Conservation (phyloP, 2,113 vertebrate species). For the Leptosomus discolor region DNA sequence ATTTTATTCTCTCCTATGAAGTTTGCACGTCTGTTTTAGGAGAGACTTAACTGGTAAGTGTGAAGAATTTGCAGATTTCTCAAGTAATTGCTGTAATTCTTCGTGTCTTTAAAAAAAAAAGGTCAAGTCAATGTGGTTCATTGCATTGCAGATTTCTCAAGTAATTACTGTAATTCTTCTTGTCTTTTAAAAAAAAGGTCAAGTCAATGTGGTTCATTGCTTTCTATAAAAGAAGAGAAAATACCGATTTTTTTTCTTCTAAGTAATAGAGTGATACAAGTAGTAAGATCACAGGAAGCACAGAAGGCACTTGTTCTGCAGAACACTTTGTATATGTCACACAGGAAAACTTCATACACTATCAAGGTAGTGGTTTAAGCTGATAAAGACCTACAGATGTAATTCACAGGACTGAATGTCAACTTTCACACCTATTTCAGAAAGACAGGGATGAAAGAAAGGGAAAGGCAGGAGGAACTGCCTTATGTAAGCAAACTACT, state of each 20-base stretch:
- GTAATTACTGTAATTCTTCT: not conserved
- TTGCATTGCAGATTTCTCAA: not conserved
- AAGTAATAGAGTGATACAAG: not conserved
- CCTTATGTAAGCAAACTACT: not conserved
- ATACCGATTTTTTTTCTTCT: rapidly evolving
- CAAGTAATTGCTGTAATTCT: not conserved
- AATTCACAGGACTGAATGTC: not conserved
- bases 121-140: not conserved
- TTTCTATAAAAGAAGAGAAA: not conserved
- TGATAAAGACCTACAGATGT: not conserved
- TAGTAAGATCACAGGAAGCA: not conserved
- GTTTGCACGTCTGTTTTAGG: not conserved
- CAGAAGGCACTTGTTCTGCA: not conserved
- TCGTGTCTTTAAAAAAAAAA: not conserved
- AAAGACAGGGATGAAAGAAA: not conserved
- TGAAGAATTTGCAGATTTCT: not conserved
- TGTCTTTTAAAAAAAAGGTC: not conserved
- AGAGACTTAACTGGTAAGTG: not conserved
- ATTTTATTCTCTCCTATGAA: not conserved
- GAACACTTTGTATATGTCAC: not conserved
- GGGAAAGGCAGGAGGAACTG: not conserved
- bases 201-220: not conserved
- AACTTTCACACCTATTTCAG: not conserved
- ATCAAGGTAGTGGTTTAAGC: not conserved
- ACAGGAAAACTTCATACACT: not conserved